A percentile compares a stretch with the other conserved stretches of the same genome.
Conservation (phyloP, 1,140 invertebrate species). For the Lamellibrachia luymesi region DNA sequence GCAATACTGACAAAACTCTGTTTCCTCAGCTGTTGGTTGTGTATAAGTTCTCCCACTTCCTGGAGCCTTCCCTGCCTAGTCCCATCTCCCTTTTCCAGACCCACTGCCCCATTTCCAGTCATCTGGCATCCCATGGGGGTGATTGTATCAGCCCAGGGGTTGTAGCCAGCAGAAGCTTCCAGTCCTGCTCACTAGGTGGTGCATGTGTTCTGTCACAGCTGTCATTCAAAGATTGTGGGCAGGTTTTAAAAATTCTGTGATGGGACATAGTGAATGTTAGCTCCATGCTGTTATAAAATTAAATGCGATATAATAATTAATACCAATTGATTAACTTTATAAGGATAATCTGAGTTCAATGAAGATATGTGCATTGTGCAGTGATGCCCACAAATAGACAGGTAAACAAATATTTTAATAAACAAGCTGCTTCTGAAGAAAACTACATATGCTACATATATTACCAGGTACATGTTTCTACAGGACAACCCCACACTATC, state of each 20-base stretch:
- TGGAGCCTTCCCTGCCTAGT: background rate
- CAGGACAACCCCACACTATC: too few species aligned
- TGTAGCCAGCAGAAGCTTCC: background rate
- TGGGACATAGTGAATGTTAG: background rate
- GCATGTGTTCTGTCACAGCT: background rate
- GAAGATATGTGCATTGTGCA: background rate
- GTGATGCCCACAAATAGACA: background rate
- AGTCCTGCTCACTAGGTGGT: background rate
- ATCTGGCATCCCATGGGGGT: constrained; percentile 2
- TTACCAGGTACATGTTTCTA: too few species aligned
- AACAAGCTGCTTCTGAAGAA: background rate
- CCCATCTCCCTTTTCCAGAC: background rate
- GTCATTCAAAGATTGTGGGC: background rate
- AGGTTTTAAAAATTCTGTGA: background rate
- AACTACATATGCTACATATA: too few species aligned
- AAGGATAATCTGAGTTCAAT: background rate
- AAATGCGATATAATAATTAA: background rate
- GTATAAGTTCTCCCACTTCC: background rate
- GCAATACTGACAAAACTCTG: background rate
- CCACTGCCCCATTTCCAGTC: background rate
- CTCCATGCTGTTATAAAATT: background rate
- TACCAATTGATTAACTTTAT: background rate
- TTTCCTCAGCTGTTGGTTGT: background rate
- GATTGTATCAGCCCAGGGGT: background rate
- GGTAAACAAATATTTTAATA: background rate